Evolutionary conservation across 2,888 invertebrate genomes (phyloP).

Genomic region (Brenthis daphne): DNA sequence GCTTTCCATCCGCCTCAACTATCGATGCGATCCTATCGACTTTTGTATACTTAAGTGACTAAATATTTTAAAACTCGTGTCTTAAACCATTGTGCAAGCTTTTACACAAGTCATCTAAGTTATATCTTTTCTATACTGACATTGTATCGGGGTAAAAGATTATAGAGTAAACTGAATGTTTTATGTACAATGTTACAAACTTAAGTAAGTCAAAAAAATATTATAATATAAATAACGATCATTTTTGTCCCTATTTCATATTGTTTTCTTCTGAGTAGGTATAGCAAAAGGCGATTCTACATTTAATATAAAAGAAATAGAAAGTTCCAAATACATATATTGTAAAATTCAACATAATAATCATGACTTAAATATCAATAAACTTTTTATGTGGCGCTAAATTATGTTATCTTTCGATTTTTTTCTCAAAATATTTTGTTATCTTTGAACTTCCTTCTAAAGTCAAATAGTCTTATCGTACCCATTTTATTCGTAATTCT

Average conservation of each 20-base stretch:
- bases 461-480: constrained; percentile 47
- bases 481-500: constrained; percentile 41
- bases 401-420: constrained; percentile 48
- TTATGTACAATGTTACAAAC: too few species aligned
- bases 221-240: too few species aligned
- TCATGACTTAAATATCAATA: constrained; percentile 10
- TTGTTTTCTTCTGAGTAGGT: too few species aligned
- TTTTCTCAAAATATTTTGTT: constrained; percentile 51
- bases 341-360: neutral
- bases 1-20: constrained; percentile 74
- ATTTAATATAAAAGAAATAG: too few species aligned
- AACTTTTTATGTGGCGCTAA: constrained; percentile 39
- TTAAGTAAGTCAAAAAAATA: too few species aligned
- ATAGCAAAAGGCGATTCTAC: too few species aligned
- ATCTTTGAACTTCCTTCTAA: constrained; percentile 53
- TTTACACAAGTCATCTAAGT: too few species aligned
- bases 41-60: constrained; percentile 9
- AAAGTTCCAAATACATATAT: neutral
- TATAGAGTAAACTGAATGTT: too few species aligned
- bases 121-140: too few species aligned
- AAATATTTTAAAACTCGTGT: neutral
- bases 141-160: too few species aligned
- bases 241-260: too few species aligned
- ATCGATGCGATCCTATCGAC: constrained; percentile 31
- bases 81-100: neutral